Base-by-base conservation (phyloP, 2,888 invertebrate genomes). In the Physocephala rufipes region DNA sequence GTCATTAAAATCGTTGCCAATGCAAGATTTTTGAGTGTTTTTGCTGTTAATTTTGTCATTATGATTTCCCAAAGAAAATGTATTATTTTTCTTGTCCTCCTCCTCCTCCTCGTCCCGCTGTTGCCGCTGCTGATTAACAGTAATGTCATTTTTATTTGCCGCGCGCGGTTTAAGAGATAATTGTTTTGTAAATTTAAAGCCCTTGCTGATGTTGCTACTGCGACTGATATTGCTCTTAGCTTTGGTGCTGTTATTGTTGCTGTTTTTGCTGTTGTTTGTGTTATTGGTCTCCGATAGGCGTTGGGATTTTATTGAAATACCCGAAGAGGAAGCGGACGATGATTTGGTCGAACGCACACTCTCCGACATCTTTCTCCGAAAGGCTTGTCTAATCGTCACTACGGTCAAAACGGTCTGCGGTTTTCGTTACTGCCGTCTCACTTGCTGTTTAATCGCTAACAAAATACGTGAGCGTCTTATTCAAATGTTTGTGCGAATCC, bases 1-100 rank as follows among this genome's bases (percentile, higher is more conserved):
- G 12, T 55, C 26, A 15, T 47, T 70, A 70, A 12, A 63, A 49
- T 90, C 73, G 90, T 84, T 30, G 90, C 89, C 70, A 89, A 28
- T 21, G 15, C 26, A 5, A 53, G 88, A 5, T 90, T 74, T 62
- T 79, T 79, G 66, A 78, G 68, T 71, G 78, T 9, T 71, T 79
- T 78, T 81, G 66, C 82, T 81, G 65, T 81, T 80, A 13, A 80
- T 71, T 75, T 84, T 84, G 59, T 84, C 84, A 71, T 81, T 76
- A 53, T 84, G 81, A 78, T 84, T n/a, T n/a, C n/a, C n/a, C n/a
- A n/a, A n/a, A n/a, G n/a, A n/a, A n/a, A n/a, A n/a, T n/a, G n/a
- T n/a, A n/a, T n/a, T n/a, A n/a, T n/a, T n/a, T n/a, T n/a, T n/a
- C n/a, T n/a, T n/a, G n/a, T n/a, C n/a, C n/a, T n/a, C n/a, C n/a